Evolutionary conservation across 2,113 vertebrate genomes (phyloP).

Genomic region (Cebidichthys violaceus): DNA sequence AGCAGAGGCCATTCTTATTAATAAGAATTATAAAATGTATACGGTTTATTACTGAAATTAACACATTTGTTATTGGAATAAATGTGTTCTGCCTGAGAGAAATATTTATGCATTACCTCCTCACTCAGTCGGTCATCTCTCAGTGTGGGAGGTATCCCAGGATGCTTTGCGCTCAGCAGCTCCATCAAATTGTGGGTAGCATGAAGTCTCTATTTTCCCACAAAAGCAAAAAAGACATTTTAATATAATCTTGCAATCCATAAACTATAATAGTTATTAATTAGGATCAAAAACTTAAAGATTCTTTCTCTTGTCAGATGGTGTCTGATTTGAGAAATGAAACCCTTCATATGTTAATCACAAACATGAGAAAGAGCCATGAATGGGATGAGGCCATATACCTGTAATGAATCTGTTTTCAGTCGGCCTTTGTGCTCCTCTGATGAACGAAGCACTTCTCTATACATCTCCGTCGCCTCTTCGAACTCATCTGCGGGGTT

Average conservation of each 20-base stretch:
- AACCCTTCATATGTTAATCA: slow-evolving; percentile 36
- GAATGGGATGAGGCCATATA: slow-evolving; percentile 60
- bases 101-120: slow-evolving; percentile 84
- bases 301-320: not conserved
- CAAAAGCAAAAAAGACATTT: not conserved
- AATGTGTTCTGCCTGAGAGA: not conserved
- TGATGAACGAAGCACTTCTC: slow-evolving; percentile 96
- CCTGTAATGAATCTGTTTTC: slow-evolving; percentile 98
- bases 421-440: slow-evolving; percentile 97
- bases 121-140: slow-evolving; percentile 93
- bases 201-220: slow-evolving; percentile 90
- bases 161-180: slow-evolving; percentile 90
- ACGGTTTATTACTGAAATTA: not conserved
- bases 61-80: not conserved
- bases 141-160: slow-evolving; percentile 94
- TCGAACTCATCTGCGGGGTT: slow-evolving; percentile 87
- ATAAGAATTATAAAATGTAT: not conserved
- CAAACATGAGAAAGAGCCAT: not conserved
- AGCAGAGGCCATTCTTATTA: not conserved
- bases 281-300: not conserved
- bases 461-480: slow-evolving; percentile 90
- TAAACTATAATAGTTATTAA: not conserved
- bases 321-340: not conserved
- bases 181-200: slow-evolving; percentile 98
- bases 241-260: not conserved